These are phyloP conservation scores for Xerus inauris DNA, from an alignment of 2,113 vertebrate species.

Conservation along the genomic window DNA sequence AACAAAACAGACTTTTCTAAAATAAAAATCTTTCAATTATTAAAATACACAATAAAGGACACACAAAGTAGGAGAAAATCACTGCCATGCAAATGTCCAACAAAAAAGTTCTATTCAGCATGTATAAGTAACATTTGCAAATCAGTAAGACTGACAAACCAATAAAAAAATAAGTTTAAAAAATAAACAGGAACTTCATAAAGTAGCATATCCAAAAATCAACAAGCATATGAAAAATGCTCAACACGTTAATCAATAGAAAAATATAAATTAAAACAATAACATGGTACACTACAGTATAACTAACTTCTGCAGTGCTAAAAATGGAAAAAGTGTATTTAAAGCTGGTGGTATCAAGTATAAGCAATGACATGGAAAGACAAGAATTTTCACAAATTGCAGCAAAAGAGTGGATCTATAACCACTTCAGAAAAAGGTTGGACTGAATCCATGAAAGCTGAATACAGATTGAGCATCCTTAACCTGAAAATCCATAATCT, in stretches of 20 bases:
- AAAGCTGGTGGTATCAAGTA: background rate
- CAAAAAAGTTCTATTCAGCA: background rate
- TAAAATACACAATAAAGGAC: background rate
- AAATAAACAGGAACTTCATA: background rate
- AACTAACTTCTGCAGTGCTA: background rate
- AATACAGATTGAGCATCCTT: background rate
- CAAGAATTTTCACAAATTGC: background rate
- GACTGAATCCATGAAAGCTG: background rate
- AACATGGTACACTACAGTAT: background rate
- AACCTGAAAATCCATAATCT: background rate
- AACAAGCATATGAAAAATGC: background rate
- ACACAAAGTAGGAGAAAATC: background rate
- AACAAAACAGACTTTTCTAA: background rate
- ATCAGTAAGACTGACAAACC: background rate
- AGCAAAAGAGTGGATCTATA: background rate
- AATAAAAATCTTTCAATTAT: background rate
- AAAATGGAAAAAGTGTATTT: background rate
- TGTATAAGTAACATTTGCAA: background rate
- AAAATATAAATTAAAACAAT: constrained; percentile 40
- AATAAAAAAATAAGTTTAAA: background rate
- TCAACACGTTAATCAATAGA: background rate
- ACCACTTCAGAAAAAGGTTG: background rate
- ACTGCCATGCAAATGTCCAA: background rate
- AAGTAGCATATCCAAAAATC: constrained; percentile 5
- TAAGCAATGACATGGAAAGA: background rate